phyloP scores from a whole-genome alignment of 2,888 invertebrate genomes.

The Drosophila glabriapex region DNA sequence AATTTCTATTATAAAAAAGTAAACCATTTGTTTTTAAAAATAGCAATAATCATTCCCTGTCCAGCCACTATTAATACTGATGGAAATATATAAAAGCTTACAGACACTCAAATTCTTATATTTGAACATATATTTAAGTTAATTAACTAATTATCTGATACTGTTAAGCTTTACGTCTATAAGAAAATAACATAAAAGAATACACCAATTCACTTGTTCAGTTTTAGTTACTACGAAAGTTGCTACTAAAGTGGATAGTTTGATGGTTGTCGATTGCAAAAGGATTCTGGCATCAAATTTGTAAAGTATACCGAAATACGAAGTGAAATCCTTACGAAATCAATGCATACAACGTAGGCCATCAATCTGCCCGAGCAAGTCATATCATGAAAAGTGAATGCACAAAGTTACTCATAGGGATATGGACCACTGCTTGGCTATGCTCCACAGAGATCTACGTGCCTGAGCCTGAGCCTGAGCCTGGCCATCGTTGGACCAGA shows the following conservation, averaged over 20 bases:
- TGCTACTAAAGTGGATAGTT: neutral
- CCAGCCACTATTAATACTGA: too few relatives aligned
- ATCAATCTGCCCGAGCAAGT: neutral
- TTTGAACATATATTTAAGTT: neutral
- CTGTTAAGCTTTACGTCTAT: neutral
- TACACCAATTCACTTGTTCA: neutral
- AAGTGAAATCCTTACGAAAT: neutral
- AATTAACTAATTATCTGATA: neutral
- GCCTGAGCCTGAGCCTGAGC: conserved; percentile 5
- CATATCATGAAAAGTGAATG: neutral
- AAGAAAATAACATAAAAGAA: too few relatives aligned
- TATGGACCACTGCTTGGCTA: neutral
- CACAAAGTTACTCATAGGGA: neutral
- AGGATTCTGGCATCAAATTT: neutral
- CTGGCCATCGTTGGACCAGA: conserved; percentile 27
- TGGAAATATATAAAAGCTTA: neutral
- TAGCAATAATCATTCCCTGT: too few relatives aligned
- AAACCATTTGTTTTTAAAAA: too few relatives aligned
- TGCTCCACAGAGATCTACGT: conserved; percentile 48
- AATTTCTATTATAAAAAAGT: neutral
- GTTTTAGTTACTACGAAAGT: neutral
- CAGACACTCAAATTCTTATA: neutral
- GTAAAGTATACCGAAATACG: neutral
- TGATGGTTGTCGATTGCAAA: neutral
- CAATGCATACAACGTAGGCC: neutral